Conservation (phyloP, 2,113 vertebrate species). For the Malurus alboscapulatus region DNA sequence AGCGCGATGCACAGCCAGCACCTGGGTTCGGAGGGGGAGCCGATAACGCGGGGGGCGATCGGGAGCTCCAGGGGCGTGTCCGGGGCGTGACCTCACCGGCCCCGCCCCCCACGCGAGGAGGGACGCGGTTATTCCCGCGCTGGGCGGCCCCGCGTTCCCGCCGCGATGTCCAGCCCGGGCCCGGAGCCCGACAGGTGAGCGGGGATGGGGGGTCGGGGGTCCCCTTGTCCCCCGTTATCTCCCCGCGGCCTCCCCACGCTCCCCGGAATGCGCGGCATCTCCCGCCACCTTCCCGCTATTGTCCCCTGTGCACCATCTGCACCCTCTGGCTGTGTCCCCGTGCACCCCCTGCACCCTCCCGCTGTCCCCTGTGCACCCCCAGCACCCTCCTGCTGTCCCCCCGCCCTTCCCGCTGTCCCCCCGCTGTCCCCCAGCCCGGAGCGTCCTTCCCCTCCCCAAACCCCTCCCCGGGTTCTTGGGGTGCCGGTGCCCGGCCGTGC, state of each 20-base stretch:
- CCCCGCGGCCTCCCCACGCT: background rate
- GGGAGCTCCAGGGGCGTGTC: background rate
- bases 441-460: too few relatives aligned
- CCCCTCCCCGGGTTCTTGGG: background rate
- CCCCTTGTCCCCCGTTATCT: background rate
- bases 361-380: too few relatives aligned
- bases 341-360: too few relatives aligned
- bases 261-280: too few relatives aligned
- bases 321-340: background rate
- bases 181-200: background rate
- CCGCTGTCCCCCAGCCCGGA: background rate
- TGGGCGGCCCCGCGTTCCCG: background rate
- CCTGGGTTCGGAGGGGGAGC: rapidly evolving
- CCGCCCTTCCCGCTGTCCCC: too few relatives aligned
- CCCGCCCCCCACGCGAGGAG: too few relatives aligned
- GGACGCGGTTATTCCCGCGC: background rate
- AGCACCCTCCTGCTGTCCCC: too few relatives aligned
- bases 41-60: too few relatives aligned
- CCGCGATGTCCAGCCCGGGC: background rate
- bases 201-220: background rate
- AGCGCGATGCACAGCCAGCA: rapidly evolving
- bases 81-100: background rate
- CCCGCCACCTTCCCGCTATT: too few relatives aligned
- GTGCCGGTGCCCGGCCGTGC: background rate
- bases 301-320: background rate